Evolutionary conservation across 53 echinoderm and acorn worm species (phyloP).

Genomic region (Pentamera pediparva): DNA sequence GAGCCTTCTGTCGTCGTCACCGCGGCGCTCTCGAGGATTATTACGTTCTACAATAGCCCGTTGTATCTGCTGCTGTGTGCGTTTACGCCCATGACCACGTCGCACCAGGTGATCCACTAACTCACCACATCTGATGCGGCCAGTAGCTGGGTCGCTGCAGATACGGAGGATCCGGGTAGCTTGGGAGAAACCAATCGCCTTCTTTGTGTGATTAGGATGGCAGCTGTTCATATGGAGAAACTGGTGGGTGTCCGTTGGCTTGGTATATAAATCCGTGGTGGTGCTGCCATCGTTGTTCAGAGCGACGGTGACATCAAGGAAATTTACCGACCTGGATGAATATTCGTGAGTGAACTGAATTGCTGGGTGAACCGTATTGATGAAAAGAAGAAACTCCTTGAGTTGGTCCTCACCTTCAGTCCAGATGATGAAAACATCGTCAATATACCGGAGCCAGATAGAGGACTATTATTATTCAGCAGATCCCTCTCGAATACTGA

Average conservation of each 20-base stretch:
- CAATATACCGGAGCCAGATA: not conserved
- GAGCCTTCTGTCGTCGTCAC: too few species aligned
- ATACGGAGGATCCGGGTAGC: too few species aligned
- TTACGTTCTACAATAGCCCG: not conserved
- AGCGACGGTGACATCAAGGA: not conserved
- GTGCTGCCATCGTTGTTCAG: not conserved
- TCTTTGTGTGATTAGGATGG: not conserved
- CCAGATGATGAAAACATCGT: not conserved
- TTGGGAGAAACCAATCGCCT: too few species aligned
- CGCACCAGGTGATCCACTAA: not conserved
- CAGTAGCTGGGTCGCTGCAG: not conserved
- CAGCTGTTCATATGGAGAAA: not conserved
- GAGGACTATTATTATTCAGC: not conserved
- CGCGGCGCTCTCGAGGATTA: not conserved
- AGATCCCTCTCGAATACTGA: not conserved
- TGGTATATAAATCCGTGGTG: not conserved
- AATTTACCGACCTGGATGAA: not conserved
- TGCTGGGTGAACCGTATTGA: not conserved
- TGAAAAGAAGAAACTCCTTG: not conserved
- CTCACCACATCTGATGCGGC: not conserved
- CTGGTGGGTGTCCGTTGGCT: not conserved
- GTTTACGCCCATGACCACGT: not conserved
- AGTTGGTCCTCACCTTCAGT: conserved; percentile 9
- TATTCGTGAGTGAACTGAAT: conserved; percentile 2
- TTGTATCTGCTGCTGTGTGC: not conserved